phyloP scores from a whole-genome alignment of 2,797 vertebrate genomes.

The Tolypeutes matacus region DNA sequence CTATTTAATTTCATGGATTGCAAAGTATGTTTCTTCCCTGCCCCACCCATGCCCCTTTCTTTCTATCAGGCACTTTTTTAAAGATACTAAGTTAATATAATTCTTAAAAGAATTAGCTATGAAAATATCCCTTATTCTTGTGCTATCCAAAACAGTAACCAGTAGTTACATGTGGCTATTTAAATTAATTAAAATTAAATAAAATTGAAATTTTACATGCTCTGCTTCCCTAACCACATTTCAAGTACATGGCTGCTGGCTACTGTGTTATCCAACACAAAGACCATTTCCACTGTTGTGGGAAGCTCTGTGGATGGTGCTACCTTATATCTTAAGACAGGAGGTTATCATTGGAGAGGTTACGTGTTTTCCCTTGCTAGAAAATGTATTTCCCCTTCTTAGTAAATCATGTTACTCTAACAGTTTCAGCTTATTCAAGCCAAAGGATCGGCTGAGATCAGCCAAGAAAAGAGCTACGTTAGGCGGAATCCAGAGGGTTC shows the following conservation, averaged over 20 bases:
- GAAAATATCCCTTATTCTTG: not conserved
- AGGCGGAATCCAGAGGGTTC: too few species aligned
- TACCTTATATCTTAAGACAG: not conserved
- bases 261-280: not conserved
- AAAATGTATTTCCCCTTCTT: not conserved
- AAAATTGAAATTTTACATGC: not conserved
- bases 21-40: not conserved
- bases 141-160: not conserved
- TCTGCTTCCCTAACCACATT: not conserved
- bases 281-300: not conserved
- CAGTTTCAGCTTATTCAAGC: too few species aligned
- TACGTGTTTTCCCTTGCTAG: not conserved
- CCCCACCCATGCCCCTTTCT: not conserved
- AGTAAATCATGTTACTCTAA: not conserved
- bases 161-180: not conserved
- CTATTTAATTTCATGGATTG: not conserved
- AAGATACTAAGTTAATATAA: not conserved
- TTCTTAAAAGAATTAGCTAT: not conserved
- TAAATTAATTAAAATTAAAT: slow-evolving; percentile 15
- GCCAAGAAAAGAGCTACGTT: too few species aligned
- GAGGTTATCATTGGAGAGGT: not conserved
- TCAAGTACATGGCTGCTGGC: not conserved
- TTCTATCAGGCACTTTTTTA: not conserved
- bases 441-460: too few species aligned
- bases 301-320: not conserved